Percentiles rank a stretch among this genome's conserved stretches.
Evolutionary conservation across 2,113 vertebrate genomes (phyloP).

Genomic region (Camelus dromedarius): DNA sequence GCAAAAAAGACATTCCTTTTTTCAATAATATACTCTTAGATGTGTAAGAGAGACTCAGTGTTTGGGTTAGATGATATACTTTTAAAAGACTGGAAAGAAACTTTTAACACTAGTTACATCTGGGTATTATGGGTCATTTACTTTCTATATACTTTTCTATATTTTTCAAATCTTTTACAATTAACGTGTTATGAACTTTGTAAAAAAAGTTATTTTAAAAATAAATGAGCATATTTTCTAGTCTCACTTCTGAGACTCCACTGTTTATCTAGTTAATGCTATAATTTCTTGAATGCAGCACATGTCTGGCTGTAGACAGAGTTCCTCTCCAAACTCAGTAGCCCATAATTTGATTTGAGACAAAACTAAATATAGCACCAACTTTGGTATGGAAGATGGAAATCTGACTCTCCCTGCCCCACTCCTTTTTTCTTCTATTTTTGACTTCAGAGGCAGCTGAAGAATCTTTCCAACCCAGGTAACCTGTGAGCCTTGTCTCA

Average conservation of each 20-base stretch:
- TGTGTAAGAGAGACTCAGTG: background rate
- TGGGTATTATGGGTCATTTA: background rate
- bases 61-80: conserved; percentile 4
- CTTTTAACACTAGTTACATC: background rate
- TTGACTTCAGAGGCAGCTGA: background rate
- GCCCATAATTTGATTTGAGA: conserved; percentile 76
- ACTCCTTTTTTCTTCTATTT: background rate
- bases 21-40: background rate
- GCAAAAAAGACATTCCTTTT: background rate
- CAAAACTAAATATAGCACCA: conserved; percentile 74
- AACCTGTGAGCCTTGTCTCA: background rate
- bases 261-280: background rate
- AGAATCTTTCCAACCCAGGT: conserved; percentile 48
- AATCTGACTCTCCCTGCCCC: conserved; percentile 46
- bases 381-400: conserved; percentile 50
- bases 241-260: background rate
- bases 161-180: conserved; percentile 4
- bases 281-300: background rate
- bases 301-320: conserved; percentile 46
- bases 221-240: background rate
- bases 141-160: conserved; percentile 29
- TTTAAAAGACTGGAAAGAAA: conserved; percentile 24
- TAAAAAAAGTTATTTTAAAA: conserved; percentile 19
- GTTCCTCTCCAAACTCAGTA: conserved; percentile 41
- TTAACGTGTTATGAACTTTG: background rate